Base-by-base conservation (phyloP, 2,113 vertebrate species). In the Pelvicachromis taeniatus region DNA sequence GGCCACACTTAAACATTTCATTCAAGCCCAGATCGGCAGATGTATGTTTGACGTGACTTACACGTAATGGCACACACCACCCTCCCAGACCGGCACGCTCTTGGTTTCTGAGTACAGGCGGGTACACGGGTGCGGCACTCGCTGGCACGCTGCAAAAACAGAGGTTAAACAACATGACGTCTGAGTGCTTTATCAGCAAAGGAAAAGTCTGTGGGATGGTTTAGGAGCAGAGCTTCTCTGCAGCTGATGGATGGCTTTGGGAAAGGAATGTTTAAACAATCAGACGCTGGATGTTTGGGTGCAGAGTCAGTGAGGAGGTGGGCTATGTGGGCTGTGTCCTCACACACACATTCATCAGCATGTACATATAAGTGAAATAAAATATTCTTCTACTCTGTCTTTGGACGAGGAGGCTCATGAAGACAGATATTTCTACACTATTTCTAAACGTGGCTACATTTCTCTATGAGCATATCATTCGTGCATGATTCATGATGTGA, bases 81-180 rank as follows among this genome's bases (percentile, higher is more conserved):
- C 97, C 94, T 99, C 97, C 98, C 98, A 98, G 86, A 98, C 95
- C 0, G 97, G 98, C 86, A 98, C 94, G 8, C 97, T 97, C 95
- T 97, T 98, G 21, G 97, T 98, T 93, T 99, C 98, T 0, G 97
- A 98, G 93, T 97, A 98, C 61, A 99, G 96, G 68, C 97, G 96
- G 0, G 98, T 99, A 87, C 98, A 99, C 31, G 96, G 96, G 84
- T 96, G 97, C 7, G 97, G 96, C 89, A 96, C 95, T 94, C 97
- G 97, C 90, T 96, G 97, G 93, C 98, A 99, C 83, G 92, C 98
- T 98, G 95, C 83, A 85, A 63, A 77, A 86, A 73, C 40, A 90
- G n/a, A 89, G 26, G 10, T 53, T 53, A 90, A 80, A 88, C 50
- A 54, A 81, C 68, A 83, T 11, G 53, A 55, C 50, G 56, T 12